Conservation (phyloP, 2,888 invertebrate species). For the Mythimna loreyi region DNA sequence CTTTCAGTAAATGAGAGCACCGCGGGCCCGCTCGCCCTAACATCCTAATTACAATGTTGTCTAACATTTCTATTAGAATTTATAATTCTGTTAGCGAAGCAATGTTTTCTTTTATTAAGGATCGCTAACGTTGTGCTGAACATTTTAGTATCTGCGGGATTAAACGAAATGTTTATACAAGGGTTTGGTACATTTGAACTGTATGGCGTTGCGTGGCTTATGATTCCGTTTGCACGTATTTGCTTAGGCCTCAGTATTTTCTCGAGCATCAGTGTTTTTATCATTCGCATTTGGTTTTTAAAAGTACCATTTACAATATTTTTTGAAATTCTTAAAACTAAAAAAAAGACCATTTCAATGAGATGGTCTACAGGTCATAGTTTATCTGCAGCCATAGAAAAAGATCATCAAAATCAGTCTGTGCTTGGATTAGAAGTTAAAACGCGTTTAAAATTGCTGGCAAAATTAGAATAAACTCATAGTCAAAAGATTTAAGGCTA, state of each 20-base stretch:
- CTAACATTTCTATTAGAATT: conserved; percentile 35
- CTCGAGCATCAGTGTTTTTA: too few species aligned
- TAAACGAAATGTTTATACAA: not conserved
- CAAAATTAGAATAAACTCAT: not conserved
- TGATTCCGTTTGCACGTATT: too few species aligned
- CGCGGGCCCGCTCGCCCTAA: conserved; percentile 5
- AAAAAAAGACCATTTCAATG: not conserved
- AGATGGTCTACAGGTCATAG: not conserved
- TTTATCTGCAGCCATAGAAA: too few species aligned
- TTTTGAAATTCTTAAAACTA: too few species aligned
- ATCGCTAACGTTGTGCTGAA: conserved; percentile 11
- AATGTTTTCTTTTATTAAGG: conserved; percentile 10
- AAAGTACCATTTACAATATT: not conserved
- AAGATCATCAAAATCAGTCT: not conserved
- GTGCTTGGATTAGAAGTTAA: not conserved
- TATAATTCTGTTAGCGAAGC: conserved; percentile 11
- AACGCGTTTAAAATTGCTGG: not conserved
- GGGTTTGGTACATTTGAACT: not conserved
- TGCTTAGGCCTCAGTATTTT: too few species aligned
- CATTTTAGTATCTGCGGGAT: not conserved
- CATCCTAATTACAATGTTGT: conserved; percentile 26
- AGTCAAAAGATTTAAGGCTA: conserved; percentile 1
- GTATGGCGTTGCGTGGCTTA: too few species aligned
- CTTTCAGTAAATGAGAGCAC: conserved; percentile 32
- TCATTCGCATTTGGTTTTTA: not conserved